Evolutionary conservation across 2,888 invertebrate genomes (phyloP).

Genomic region (Euproctis similis): DNA sequence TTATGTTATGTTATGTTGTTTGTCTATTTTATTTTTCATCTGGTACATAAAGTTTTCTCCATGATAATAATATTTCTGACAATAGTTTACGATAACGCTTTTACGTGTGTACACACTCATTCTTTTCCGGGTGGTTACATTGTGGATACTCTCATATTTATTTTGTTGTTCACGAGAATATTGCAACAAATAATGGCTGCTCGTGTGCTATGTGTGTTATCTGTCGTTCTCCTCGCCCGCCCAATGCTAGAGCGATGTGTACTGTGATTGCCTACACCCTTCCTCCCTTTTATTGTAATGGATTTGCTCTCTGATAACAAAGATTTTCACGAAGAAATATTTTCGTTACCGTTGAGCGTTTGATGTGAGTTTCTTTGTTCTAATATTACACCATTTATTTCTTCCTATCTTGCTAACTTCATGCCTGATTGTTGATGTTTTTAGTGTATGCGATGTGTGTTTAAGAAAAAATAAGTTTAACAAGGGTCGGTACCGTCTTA

Average conservation of each 20-base stretch:
- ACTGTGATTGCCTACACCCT: conserved; percentile 14
- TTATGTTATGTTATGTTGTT: too few species aligned
- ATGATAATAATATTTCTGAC: too few species aligned
- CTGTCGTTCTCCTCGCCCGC: conserved; percentile 23
- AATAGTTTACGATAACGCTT: too few species aligned
- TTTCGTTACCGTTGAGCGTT: conserved; percentile 1
- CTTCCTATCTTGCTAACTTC: too few species aligned
- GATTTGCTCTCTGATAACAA: conserved; percentile 14
- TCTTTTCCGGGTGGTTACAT: too few species aligned
- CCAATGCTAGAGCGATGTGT: conserved; percentile 21
- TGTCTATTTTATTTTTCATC: too few species aligned
- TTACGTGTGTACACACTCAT: too few species aligned
- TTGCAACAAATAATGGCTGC: conserved; percentile 7
- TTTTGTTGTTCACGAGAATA: conserved; percentile 9
- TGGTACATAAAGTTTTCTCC: too few species aligned
- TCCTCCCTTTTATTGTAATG: conserved; percentile 15
- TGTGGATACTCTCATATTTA: conserved; percentile 15
- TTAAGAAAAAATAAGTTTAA: too few species aligned
- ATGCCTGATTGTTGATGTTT: too few species aligned
- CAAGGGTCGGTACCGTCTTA: too few species aligned
- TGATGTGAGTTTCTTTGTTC: background rate
- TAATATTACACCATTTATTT: background rate
- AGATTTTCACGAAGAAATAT: conserved; percentile 6
- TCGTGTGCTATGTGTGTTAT: conserved; percentile 15
- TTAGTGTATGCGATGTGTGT: too few species aligned